Evolutionary conservation across 2,113 vertebrate species (phyloP).

Genomic region (Noturus placidus): DNA sequence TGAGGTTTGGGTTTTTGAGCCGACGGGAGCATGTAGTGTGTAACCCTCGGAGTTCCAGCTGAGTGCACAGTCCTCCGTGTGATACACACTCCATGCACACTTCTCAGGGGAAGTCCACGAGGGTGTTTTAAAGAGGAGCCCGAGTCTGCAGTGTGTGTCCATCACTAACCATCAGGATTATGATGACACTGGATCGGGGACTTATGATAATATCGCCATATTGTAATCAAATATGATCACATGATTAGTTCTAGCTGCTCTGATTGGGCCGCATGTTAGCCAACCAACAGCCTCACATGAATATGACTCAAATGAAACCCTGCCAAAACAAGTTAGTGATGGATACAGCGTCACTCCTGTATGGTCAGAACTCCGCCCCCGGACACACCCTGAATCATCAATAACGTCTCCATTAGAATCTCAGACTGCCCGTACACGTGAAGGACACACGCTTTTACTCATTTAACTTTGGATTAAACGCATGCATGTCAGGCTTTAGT

Average conservation of each 20-base stretch:
- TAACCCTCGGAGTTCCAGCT: neutral
- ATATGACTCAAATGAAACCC: neutral
- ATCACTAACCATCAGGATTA: neutral
- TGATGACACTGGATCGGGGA: neutral
- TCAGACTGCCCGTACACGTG: neutral
- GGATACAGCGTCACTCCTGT: neutral
- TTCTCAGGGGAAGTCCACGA: neutral
- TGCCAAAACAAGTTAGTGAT: neutral
- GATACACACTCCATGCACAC: neutral
- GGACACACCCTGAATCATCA: conserved; percentile 54
- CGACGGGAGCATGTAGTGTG: neutral
- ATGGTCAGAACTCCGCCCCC: neutral
- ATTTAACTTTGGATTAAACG: conserved; percentile 86
- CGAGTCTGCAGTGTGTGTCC: neutral
- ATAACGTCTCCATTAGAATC: neutral
- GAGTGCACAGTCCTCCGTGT: neutral
- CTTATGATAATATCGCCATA: neutral
- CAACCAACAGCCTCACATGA: neutral
- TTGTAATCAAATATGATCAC: neutral
- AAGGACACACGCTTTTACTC: conserved; percentile 78
- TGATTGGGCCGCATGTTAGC: neutral
- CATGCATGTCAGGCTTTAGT: conserved; percentile 92
- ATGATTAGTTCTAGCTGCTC: neutral
- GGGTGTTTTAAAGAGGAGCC: neutral
- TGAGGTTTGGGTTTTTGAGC: neutral